Conservation (phyloP, 2,888 invertebrate species). For the Patella ulyssiponensis region DNA sequence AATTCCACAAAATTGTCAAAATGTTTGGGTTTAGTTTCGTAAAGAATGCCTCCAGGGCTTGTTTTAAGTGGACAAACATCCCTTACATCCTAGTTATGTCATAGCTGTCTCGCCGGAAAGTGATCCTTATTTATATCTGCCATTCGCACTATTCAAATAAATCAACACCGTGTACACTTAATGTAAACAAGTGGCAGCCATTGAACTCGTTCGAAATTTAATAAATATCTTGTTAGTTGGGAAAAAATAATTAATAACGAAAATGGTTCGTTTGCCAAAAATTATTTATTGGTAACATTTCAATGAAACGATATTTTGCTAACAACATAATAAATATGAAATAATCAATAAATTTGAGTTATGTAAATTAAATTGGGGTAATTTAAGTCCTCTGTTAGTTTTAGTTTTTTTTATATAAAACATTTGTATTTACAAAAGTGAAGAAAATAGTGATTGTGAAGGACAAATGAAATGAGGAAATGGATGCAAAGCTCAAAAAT, state of each 20-base stretch:
- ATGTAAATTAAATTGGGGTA: too few species aligned
- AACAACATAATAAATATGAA: constrained; percentile 8
- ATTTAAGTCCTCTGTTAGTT: too few species aligned
- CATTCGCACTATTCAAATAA: neutral
- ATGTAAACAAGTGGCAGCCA: neutral
- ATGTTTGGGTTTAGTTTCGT: neutral
- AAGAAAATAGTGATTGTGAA: too few species aligned
- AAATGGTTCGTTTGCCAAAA: constrained; percentile 1
- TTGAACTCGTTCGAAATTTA: neutral
- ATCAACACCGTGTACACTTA: neutral
- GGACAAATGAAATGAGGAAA: too few species aligned
- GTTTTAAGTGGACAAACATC: constrained; percentile 6
- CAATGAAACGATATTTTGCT: neutral
- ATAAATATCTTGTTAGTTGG: too few species aligned
- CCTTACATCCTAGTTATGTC: constrained; percentile 4
- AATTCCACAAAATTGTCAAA: constrained; percentile 3
- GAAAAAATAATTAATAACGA: neutral
- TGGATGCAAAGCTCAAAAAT: too few species aligned
- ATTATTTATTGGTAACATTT: constrained; percentile 5
- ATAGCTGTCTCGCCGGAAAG: neutral
- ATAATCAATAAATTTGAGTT: neutral
- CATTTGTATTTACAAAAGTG: too few species aligned
- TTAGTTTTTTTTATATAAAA: too few species aligned
- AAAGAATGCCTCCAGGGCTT: neutral
- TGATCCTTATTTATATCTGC: constrained; percentile 9